phyloP scores from a whole-genome alignment of 2,113 vertebrate genomes.

The Phylloscopus trochiloides region DNA sequence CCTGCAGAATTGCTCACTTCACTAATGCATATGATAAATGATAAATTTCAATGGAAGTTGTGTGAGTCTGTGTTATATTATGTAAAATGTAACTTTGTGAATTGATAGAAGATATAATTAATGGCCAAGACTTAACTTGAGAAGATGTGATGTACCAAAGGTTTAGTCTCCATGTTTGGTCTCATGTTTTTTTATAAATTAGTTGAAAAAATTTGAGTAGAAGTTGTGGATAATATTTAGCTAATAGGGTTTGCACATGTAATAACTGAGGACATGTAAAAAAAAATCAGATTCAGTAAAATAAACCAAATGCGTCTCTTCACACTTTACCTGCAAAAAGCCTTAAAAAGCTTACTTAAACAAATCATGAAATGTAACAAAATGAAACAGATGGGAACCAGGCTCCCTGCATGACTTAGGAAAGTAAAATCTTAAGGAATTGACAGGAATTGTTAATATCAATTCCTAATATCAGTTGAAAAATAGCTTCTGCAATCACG shows the following conservation, averaged over 20 bases:
- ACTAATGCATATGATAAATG: background rate
- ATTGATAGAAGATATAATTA: background rate
- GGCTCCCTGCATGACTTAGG: background rate
- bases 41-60: background rate
- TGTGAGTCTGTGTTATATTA: background rate
- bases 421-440: background rate
- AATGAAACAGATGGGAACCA: background rate
- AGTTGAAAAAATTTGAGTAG: background rate
- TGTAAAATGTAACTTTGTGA: background rate
- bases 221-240: background rate
- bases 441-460: background rate
- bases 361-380: fast-evolving
- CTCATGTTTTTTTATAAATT: background rate
- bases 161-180: background rate
- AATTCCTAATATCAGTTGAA: background rate
- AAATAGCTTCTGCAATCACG: background rate
- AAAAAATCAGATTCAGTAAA: background rate
- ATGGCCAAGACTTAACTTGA: background rate
- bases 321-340: background rate
- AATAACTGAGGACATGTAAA: background rate
- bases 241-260: background rate
- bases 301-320: background rate
- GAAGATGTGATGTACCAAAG: background rate
- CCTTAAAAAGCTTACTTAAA: background rate
- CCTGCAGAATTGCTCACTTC: background rate